Conservation (phyloP, 2,797 vertebrate species). For the Sitta carolinensis region DNA sequence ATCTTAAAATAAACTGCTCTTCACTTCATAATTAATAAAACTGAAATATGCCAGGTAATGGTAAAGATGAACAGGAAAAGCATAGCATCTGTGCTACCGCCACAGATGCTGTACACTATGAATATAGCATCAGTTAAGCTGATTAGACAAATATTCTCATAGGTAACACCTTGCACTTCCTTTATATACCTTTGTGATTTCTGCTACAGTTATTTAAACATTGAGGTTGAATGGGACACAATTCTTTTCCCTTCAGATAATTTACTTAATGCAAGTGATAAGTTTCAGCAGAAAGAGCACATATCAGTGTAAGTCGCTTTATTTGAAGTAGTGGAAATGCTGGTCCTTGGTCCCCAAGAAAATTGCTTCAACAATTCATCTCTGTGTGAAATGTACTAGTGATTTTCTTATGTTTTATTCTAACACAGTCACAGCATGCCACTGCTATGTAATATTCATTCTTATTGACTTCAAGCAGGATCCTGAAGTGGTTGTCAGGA, state of each 20-base stretch:
- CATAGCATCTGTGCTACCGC: background rate
- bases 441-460: background rate
- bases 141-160: slow-evolving; percentile 27
- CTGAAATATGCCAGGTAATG: background rate
- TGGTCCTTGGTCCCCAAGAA: slow-evolving; percentile 6
- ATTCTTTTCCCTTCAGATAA: slow-evolving; percentile 55
- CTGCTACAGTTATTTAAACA: slow-evolving; percentile 34
- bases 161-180: background rate
- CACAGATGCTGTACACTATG: background rate
- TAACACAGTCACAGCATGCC: background rate
- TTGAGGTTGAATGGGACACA: slow-evolving; percentile 40
- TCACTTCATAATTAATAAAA: background rate
- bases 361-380: background rate
- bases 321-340: slow-evolving; percentile 31
- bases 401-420: slow-evolving; percentile 30
- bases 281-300: background rate
- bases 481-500: background rate
- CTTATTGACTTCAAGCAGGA: background rate
- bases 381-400: background rate
- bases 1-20: background rate
- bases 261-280: slow-evolving; percentile 39
- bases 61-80: background rate
- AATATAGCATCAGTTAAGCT: slow-evolving; percentile 1
- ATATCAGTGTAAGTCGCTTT: slow-evolving; percentile 17
- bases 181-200: slow-evolving; percentile 39